Base-by-base conservation (phyloP, 1,140 invertebrate genomes). In the Cryptotermes secundus region DNA sequence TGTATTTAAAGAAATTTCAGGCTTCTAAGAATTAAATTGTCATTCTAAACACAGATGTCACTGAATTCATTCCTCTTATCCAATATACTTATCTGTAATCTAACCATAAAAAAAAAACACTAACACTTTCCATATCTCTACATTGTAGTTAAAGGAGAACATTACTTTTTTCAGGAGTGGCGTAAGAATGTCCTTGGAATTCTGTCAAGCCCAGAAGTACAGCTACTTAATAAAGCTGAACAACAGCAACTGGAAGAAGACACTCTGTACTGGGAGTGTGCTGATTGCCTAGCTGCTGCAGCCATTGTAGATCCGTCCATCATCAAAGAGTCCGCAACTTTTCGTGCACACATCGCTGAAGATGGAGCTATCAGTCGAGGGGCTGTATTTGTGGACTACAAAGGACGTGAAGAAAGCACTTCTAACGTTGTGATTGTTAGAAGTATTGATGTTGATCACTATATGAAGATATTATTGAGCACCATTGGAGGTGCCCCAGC, bases 181-280 rank as follows among this genome's bases (percentile, higher is more conserved):
- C 49, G 83, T 1, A 42, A 34, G 35, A 72, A 72, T 26, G 49
- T 72, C 12, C 42, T 83, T 12, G 82, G 82, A 31, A 31, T 26
- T 42, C 26, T 83, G 7, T 3, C 34, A 22, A 83, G 83, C 59
- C 7, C 38, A 34, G 35, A 83, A 26, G 38, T 83, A 14, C 31
- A 83, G 9, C 34, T 83, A 16, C 38, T 83, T 1, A 83, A 83
- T 34, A 65, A 83, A 42, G 83, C 83, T 14, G 83, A 83, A n/a
- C 4, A 26, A 19, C 0, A 59, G 0, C 24, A 34, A 7, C 59
- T 34, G 31, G n/a, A 34, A 31, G 34, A 31, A 0, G n/a, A 83
- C 16, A 24, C 16, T 9, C 38, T 12, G 7, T 12, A 49, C 6
- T 83, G 83, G 83, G 59, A 34, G 19, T 35, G 34, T 3, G 49